A percentile compares a stretch with the other conserved stretches of the same genome.
Conservation (phyloP, 2,888 invertebrate species). For the Coecobrya sp. region DNA sequence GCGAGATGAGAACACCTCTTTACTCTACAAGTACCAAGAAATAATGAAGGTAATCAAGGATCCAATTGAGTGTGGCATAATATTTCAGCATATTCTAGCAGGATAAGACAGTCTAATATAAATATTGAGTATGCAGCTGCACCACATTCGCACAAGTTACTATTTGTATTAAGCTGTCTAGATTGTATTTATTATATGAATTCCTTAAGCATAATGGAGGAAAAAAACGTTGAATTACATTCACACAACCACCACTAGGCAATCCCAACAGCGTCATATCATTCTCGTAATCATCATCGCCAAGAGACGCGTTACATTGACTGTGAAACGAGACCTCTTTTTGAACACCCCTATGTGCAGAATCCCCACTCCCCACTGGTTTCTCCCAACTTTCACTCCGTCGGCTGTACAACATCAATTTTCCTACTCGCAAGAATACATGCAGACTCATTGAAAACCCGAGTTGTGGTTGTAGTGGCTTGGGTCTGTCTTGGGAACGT, state of each 20-base stretch:
- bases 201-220: neutral
- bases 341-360: neutral
- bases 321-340: neutral
- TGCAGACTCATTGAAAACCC: neutral
- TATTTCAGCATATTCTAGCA: neutral
- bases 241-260: neutral
- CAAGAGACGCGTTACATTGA: neutral
- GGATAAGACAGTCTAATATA: neutral
- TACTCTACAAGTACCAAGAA: neutral
- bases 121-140: no score
- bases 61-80: neutral
- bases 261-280: neutral
- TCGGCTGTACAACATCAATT: neutral
- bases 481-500: neutral
- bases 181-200: no score
- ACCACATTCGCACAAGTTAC: no score
- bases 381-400: neutral
- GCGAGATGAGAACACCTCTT: neutral
- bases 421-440: neutral
- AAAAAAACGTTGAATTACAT: neutral
- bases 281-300: neutral
- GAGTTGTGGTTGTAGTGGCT: neutral
- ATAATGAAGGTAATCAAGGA: slow-evolving; percentile 44
- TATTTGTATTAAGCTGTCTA: no score
- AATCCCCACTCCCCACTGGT: neutral